Evolutionary conservation across 2,888 invertebrate species (phyloP), one percentile per base, ranked within the genome.

Genomic region (Acanthosoma haemorrhoidale): DNA sequence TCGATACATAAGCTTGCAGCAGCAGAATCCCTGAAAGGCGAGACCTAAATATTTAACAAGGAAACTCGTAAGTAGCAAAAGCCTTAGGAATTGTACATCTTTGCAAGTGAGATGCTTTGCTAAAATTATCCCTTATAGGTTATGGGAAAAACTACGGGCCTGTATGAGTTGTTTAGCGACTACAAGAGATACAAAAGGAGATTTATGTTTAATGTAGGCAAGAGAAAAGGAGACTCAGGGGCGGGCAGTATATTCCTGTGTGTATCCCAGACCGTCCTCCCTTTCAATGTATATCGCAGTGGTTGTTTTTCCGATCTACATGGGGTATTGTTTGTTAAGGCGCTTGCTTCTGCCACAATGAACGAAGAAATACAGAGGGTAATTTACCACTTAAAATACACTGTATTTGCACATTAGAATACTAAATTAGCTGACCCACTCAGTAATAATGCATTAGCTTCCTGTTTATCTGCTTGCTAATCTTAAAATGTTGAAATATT

Each of bases 271-370:
- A n/a, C 34, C 13, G 6, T 61, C 18, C 16, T 11, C 16, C 61
- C 61, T 61, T 61, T 61, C 61, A 36, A 61, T 61, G 61, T 61
- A 61, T 61, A 61, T 61, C 36, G 34, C 32, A 34, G 34, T 36
- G 36, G 61, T 61, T 61, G 61, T 61, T 61, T 61, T 61, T 61
- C 61, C 61, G 61, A 61, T 61, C 61, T 61, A 61, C 61, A 61
- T 61, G 61, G 61, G 36, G 34, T 61, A 61, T 61, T 61, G 61
- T 61, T 61, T 61, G 61, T 61, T 38, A 61, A 61, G 59, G 59
- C 32, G 59, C 32, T 16, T 31, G 59, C 31, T 31, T 29, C 15
- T 18, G 29, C 32, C 32, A 34, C 32, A 34, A 34, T 31, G 59
- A 34, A 32, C 32, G 59, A 34, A 34, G 59, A 34, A 32, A 16